phyloP scores from a whole-genome alignment of 2,113 vertebrate genomes.

The Cricetomys ansorgei region DNA sequence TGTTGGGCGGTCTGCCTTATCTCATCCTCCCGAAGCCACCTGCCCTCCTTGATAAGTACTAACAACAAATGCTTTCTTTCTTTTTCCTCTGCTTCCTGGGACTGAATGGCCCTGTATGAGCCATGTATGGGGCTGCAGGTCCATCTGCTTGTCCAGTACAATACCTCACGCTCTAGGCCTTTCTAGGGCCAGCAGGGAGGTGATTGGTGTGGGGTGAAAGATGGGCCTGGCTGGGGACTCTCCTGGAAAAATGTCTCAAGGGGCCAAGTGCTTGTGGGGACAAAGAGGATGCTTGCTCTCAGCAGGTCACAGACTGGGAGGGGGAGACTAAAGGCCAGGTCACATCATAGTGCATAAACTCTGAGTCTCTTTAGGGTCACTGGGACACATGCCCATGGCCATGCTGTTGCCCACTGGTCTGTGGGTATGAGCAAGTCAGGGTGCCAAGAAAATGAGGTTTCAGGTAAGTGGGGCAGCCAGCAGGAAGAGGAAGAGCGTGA shows the following conservation, averaged over 20 bases:
- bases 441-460: background rate
- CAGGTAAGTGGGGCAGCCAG: background rate
- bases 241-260: background rate
- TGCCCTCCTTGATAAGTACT: conserved; percentile 71
- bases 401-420: background rate
- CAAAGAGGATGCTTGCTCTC: background rate
- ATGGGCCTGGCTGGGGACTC: background rate
- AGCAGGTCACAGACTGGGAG: background rate
- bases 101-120: background rate
- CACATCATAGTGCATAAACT: background rate
- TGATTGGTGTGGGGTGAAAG: background rate
- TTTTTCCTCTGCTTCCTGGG: background rate
- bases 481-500: background rate
- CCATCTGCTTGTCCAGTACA: background rate
- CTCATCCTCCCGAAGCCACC: conserved; percentile 49
- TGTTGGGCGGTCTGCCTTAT: conserved; percentile 57
- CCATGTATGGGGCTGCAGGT: background rate
- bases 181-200: background rate
- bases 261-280: background rate
- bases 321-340: background rate
- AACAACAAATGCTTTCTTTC: conserved; percentile 26
- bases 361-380: background rate
- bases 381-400: background rate
- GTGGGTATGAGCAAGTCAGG: background rate
- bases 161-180: background rate